A percentile compares a stretch with the other conserved stretches of the same genome.
Evolutionary conservation across 1,140 invertebrate species (phyloP).

Genomic region (Physella acuta): DNA sequence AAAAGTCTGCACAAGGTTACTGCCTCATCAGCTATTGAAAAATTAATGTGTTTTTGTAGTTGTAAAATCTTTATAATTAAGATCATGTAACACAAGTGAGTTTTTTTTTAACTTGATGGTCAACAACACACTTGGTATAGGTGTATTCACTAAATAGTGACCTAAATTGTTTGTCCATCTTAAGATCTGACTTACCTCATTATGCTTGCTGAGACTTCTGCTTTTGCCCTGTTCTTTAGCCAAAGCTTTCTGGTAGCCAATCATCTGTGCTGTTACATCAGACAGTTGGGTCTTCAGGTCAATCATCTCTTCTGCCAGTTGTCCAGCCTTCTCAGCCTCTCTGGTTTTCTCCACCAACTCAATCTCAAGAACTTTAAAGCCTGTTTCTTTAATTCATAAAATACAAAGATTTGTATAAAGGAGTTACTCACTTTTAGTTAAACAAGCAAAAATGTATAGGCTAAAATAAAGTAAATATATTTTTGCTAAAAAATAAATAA

Average conservation of each 20-base stretch:
- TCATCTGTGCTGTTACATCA: constrained; percentile 39
- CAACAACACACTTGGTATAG: too few species aligned
- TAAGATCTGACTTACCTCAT: too few species aligned
- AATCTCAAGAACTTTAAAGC: constrained; percentile 30
- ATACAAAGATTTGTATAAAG: neutral
- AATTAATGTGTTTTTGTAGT: too few species aligned
- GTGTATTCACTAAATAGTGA: too few species aligned
- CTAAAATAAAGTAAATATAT: neutral
- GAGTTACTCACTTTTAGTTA: neutral
- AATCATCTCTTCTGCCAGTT: constrained; percentile 33
- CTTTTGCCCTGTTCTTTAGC: constrained; percentile 49
- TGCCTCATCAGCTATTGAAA: too few species aligned
- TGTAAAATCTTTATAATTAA: too few species aligned
- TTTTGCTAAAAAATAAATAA: neutral
- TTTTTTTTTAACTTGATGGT: too few species aligned
- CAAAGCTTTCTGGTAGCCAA: constrained; percentile 39
- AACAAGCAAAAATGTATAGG: neutral
- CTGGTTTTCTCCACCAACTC: constrained; percentile 44
- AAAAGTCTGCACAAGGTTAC: too few species aligned
- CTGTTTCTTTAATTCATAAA: too few species aligned
- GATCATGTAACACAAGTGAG: too few species aligned
- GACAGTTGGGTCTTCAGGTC: constrained; percentile 35
- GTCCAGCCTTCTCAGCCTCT: constrained; percentile 31
- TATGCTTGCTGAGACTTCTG: constrained; percentile 51
- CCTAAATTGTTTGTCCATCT: too few species aligned